These are phyloP conservation scores for Metalampra italica DNA, from an alignment of 2,888 invertebrate genomes.

Conservation along the genomic window DNA sequence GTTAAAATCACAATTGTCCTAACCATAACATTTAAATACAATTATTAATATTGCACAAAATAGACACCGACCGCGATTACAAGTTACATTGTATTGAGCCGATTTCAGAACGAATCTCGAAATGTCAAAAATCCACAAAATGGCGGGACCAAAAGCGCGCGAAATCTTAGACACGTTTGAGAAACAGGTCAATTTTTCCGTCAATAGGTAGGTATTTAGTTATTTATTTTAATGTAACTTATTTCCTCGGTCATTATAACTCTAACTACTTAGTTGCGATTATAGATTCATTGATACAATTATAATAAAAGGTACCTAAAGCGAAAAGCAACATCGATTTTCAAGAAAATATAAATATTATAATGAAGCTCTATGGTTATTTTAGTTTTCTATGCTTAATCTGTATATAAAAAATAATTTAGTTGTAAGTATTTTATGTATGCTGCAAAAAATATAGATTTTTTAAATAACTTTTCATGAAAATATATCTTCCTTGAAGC, in stretches of 20 bases:
- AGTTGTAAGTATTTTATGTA: too few species aligned
- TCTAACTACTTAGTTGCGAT: conserved; percentile 18
- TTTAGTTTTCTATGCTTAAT: not conserved
- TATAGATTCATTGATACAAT: conserved; percentile 11
- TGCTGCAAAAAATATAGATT: conserved; percentile 42
- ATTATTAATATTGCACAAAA: conserved; percentile 56
- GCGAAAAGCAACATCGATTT: conserved; percentile 4
- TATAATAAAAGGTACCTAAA: not conserved
- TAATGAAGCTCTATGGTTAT: not conserved
- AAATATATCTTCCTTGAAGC: conserved; percentile 56
- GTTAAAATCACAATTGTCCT: conserved; percentile 76
- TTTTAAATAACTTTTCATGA: conserved; percentile 40
- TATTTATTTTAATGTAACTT: conserved; percentile 23
- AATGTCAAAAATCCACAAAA: conserved; percentile 28
- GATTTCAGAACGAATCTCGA: conserved; percentile 27
- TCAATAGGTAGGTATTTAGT: conserved; percentile 1
- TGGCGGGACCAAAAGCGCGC: conserved; percentile 35
- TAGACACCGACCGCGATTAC: conserved; percentile 54
- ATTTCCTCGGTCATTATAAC: conserved; percentile 15
- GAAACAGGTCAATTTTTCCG: conserved; percentile 14
- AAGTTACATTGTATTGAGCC: conserved; percentile 28
- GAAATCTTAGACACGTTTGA: conserved; percentile 18
- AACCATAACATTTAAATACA: conserved; percentile 62
- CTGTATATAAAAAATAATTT: conserved; percentile 32
- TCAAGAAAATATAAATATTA: not conserved